Percentiles rank a stretch among this genome's conserved stretches.
Conservation (phyloP, 1,140 invertebrate species). For the Cyrtorhinus lividipennis region DNA sequence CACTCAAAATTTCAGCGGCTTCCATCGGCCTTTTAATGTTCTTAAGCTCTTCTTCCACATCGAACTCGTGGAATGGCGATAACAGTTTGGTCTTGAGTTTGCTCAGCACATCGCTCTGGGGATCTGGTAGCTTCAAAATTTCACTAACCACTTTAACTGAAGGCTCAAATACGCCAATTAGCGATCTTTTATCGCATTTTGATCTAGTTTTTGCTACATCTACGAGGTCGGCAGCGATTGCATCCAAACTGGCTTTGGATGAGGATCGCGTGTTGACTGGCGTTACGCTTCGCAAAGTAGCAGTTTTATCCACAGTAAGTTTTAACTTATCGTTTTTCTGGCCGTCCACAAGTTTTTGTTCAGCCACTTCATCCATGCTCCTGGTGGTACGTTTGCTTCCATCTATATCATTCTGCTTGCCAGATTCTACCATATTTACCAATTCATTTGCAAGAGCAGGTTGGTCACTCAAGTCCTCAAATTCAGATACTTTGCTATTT, state of each 20-base stretch:
- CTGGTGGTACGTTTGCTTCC: background rate
- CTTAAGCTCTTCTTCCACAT: slow-evolving; percentile 10
- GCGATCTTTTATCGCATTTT: slow-evolving; percentile 24
- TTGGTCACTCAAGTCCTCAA: too few species aligned
- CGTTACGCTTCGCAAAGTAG: too few species aligned
- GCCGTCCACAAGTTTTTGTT: background rate
- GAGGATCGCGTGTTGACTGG: slow-evolving; percentile 18
- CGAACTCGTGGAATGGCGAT: background rate
- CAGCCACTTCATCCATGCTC: background rate
- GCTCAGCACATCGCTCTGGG: background rate
- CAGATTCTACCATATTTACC: too few species aligned
- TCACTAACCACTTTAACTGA: slow-evolving; percentile 14
- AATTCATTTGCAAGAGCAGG: too few species aligned
- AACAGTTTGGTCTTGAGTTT: slow-evolving; percentile 8
- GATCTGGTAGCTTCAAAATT: background rate
- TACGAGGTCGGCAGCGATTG: background rate
- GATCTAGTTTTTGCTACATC: slow-evolving; percentile 5
- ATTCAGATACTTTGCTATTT: too few species aligned
- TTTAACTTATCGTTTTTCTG: slow-evolving; percentile 6
- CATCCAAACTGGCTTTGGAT: slow-evolving; percentile 4
- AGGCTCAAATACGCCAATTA: slow-evolving; percentile 26
- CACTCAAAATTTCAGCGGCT: background rate
- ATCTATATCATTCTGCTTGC: background rate
- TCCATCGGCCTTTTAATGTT: slow-evolving; percentile 10
- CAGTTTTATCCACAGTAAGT: background rate